Conservation (phyloP, 2,888 invertebrate genomes). For the Fabriciana adippe region DNA sequence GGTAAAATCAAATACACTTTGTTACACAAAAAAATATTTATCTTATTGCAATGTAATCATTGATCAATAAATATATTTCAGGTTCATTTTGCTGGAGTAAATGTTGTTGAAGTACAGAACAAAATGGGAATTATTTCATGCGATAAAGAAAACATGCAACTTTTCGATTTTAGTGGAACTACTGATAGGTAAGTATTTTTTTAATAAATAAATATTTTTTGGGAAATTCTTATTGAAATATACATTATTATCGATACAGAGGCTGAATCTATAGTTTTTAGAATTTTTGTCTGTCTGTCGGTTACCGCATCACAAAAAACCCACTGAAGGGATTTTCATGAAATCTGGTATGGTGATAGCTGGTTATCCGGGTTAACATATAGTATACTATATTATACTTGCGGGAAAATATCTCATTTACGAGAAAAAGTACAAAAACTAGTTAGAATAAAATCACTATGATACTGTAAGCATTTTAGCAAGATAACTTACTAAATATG, state of each 20-base stretch:
- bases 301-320: no score
- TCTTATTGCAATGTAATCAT: not conserved
- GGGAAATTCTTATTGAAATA: no score
- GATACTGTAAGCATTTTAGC: no score
- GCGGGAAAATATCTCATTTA: no score
- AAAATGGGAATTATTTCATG: constrained; percentile 44
- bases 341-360: no score
- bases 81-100: constrained; percentile 57
- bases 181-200: constrained; percentile 49
- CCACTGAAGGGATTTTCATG: no score
- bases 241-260: no score
- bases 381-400: constrained; percentile 17
- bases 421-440: not conserved
- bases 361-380: not conserved
- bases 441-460: no score
- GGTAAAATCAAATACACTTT: constrained; percentile 44
- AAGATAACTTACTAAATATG: no score
- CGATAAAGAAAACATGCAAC: constrained; percentile 34
- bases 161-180: constrained; percentile 60
- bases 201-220: no score
- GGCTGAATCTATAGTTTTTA: no score
- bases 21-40: not conserved
- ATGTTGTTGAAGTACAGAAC: constrained; percentile 47
- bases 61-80: constrained; percentile 34
- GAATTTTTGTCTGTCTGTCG: no score